These are phyloP conservation scores for Chaetogeoica ovagalla DNA, from an alignment of 2,888 invertebrate species.

Conservation along the genomic window DNA sequence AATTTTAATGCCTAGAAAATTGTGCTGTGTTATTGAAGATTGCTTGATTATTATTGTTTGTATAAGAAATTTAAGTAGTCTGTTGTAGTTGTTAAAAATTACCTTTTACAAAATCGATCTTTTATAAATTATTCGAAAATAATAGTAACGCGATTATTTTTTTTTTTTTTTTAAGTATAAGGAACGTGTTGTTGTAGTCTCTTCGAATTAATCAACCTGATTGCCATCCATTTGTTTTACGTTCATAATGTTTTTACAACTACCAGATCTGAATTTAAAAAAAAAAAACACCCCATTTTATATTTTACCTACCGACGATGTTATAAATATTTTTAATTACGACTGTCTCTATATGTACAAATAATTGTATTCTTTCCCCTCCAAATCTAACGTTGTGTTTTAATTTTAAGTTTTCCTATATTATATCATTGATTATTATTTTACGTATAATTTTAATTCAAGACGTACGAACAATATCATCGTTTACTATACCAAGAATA, in stretches of 20 bases:
- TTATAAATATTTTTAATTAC: too few relatives aligned
- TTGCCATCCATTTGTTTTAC: constrained; percentile 25
- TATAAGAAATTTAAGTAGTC: not conserved
- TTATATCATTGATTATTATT: constrained; percentile 1
- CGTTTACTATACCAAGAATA: constrained; percentile 43
- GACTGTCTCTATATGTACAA: not conserved
- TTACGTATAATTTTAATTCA: constrained; percentile 16
- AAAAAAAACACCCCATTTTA: not conserved
- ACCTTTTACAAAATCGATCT: not conserved
- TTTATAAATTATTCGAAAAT: not conserved
- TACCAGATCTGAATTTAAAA: constrained; percentile 14
- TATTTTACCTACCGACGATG: too few relatives aligned
- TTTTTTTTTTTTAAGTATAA: too few relatives aligned
- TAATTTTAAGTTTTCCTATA: constrained; percentile 9
- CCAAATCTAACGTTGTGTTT: not conserved
- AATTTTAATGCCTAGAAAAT: not conserved
- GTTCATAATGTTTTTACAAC: constrained; percentile 6
- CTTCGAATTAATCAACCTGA: not conserved
- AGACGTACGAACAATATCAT: not conserved
- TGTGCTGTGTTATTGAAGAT: not conserved
- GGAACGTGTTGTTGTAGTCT: not conserved
- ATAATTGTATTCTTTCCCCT: constrained; percentile 5
- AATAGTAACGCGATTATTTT: not conserved
- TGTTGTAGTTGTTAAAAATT: not conserved
- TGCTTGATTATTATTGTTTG: constrained; percentile 21